Percentiles rank a stretch among this genome's conserved stretches.
Evolutionary conservation across 2,113 vertebrate species (phyloP).

Genomic region (Serinus canaria): DNA sequence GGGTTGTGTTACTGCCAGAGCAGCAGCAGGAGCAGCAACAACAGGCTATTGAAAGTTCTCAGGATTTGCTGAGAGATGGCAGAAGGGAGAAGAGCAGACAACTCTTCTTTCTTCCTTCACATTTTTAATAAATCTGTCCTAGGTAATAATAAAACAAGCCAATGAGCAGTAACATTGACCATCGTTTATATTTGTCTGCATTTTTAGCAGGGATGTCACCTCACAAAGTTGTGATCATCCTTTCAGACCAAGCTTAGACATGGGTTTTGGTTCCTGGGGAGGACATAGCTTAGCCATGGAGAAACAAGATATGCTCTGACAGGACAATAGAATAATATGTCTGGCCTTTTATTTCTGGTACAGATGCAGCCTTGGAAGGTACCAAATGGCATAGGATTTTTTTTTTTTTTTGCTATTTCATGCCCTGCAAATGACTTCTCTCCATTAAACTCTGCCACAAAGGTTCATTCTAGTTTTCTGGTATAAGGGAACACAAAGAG

Average conservation of each 20-base stretch:
- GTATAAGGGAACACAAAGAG: background rate
- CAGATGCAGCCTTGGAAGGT: background rate
- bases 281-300: background rate
- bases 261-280: background rate
- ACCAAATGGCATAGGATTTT: background rate
- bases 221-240: background rate
- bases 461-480: background rate
- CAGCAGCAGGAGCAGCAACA: background rate
- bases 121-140: background rate
- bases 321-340: background rate
- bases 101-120: background rate
- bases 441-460: background rate
- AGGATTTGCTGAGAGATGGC: background rate
- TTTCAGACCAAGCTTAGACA: background rate
- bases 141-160: background rate
- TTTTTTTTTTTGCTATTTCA: background rate
- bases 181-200: background rate
- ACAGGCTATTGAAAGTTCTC: background rate
- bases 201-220: background rate
- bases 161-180: background rate
- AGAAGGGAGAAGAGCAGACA: background rate
- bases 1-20: background rate
- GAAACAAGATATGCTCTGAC: background rate
- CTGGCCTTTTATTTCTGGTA: background rate
- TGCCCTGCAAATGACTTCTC: background rate